Evolutionary conservation across 2,888 invertebrate genomes (phyloP).

Genomic region (Papilio demoleus): DNA sequence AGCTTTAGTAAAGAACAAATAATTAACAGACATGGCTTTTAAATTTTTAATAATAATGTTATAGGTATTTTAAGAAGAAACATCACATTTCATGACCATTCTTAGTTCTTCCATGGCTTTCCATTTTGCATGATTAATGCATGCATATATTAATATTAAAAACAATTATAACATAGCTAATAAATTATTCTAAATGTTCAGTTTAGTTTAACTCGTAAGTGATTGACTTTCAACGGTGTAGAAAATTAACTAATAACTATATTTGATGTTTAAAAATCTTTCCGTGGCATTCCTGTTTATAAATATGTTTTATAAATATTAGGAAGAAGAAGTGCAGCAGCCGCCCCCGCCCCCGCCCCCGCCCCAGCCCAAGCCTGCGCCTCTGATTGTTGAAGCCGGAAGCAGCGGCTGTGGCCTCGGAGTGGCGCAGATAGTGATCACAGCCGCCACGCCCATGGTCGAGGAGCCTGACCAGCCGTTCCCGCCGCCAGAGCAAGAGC

Average conservation of each 20-base stretch:
- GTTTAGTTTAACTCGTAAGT: neutral
- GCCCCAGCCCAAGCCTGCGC: conserved; percentile 58
- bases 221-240: neutral
- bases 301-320: conserved; percentile 29
- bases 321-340: conserved; percentile 52
- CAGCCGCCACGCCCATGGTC: conserved; percentile 96
- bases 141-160: conserved; percentile 16
- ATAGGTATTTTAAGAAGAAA: neutral
- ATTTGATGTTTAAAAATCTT: neutral
- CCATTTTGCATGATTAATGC: conserved; percentile 37
- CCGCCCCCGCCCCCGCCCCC: conserved; percentile 47
- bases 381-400: conserved; percentile 72
- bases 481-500: conserved; percentile 83
- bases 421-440: conserved; percentile 95
- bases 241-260: neutral
- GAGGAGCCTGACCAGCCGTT: conserved; percentile 93
- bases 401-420: conserved; percentile 87
- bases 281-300: neutral
- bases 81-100: conserved; percentile 31
- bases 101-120: conserved; percentile 30
- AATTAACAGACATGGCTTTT: neutral
- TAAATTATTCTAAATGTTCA: neutral
- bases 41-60: neutral
- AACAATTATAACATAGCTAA: neutral
- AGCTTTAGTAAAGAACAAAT: neutral